A percentile compares a stretch with the other conserved stretches of the same genome.
Conservation (phyloP, 2,888 invertebrate genomes). For the Apamea crenata region DNA sequence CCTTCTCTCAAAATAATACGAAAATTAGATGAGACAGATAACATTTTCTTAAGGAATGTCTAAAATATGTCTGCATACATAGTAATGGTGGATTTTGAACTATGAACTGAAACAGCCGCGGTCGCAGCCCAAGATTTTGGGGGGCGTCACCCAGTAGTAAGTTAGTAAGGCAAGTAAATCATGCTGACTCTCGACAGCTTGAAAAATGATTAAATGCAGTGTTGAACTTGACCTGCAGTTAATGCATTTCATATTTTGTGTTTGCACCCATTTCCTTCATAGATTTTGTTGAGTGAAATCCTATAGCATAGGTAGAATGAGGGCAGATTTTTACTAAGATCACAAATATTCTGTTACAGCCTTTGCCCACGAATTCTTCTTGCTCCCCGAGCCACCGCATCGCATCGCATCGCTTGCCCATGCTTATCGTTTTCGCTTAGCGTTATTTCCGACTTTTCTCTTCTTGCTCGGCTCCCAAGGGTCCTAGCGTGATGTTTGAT, state of each 20-base stretch:
- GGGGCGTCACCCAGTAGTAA: too few species aligned
- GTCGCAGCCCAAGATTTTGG: too few species aligned
- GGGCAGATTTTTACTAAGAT: not conserved
- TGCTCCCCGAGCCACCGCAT: too few species aligned
- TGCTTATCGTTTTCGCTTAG: too few species aligned
- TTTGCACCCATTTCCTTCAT: not conserved
- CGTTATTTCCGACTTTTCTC: too few species aligned
- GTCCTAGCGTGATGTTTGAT: too few species aligned
- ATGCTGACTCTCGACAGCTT: too few species aligned
- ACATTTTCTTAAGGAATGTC: not conserved
- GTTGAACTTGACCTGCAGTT: constrained; percentile 29
- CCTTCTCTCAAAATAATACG: constrained; percentile 43
- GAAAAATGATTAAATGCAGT: constrained; percentile 8
- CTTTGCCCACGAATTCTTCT: too few species aligned
- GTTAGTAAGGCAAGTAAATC: too few species aligned
- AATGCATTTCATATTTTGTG: constrained; percentile 7
- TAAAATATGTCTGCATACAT: not conserved
- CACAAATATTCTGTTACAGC: not conserved
- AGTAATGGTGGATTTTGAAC: not conserved
- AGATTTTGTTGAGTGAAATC: not conserved
- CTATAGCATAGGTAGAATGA: not conserved
- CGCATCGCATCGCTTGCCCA: too few species aligned
- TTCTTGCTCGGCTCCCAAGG: too few species aligned
- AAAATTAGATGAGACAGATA: not conserved
- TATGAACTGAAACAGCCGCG: constrained; percentile 27